Base-by-base conservation (phyloP, 2,113 vertebrate genomes). In the Tangachromis dhanisi region DNA sequence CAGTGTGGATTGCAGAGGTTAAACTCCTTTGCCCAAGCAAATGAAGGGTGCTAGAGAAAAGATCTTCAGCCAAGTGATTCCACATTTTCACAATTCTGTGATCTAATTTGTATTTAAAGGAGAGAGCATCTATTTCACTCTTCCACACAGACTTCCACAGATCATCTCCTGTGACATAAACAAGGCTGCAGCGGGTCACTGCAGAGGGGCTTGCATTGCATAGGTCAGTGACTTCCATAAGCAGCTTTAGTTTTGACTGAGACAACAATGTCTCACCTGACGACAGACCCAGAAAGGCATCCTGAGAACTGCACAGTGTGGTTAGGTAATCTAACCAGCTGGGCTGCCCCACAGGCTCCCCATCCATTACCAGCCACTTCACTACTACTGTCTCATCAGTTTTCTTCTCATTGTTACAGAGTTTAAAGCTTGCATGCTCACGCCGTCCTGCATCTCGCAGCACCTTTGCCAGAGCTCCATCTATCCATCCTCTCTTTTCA, bases 361-460 rank as follows among this genome's bases (percentile, higher is more conserved):
- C 98, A 73, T 98, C 98, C 92, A 97, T 94, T 47, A 98, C 93
- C 45, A 98, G 54, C 97, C 97, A 98, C 84, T 95, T 97, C 45
- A 94, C 82, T 19, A 45, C 81, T 4, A 40, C 79, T 3, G 3
- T 83, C 21, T 51, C 68, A 45, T 9, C 35, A 14, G 24, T 83
- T 68, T 63, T 84, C 12, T 47, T 85, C 33, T 76, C 45, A 4
- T 14, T 86, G 31, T 54, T 83, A 53, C 33, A 33, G 51, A 9
- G 45, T 54, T 55, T 21, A 21, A 85, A 82, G 10, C n/a, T 4
- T 35, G 47, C 80, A 19, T 17, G 17, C 19, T 88, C 85, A 61
- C 8, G 14, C 8, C n/a, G 5, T 61, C 87, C 87, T 61, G 81
- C 91, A 81, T 92, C 85, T 91, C 92, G 92, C 21, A 96, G 86